These are phyloP conservation scores for Sceloporus undulatus DNA, from an alignment of 2,113 vertebrate species.

Conservation along the genomic window DNA sequence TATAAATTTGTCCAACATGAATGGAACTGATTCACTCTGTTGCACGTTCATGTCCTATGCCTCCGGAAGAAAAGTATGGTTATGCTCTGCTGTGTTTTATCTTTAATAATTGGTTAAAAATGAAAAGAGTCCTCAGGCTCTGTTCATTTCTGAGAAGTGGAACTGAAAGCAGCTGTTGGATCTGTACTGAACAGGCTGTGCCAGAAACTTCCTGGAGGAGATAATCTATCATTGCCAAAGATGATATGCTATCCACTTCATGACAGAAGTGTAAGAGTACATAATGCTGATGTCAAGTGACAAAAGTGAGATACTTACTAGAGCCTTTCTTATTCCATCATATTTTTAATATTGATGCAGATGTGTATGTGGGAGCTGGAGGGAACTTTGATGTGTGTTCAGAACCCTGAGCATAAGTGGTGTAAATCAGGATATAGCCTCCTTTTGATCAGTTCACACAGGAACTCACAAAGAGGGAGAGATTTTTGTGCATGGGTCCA, in stretches of 20 bases:
- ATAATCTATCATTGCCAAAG: constrained; percentile 14
- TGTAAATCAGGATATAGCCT: background rate
- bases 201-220: constrained; percentile 25
- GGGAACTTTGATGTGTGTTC: background rate
- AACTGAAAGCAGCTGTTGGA: constrained; percentile 33
- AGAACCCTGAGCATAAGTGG: background rate
- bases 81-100: constrained; percentile 35
- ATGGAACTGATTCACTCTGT: constrained; percentile 46
- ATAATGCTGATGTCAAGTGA: constrained; percentile 15
- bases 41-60: constrained; percentile 21
- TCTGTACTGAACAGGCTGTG: background rate
- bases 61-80: constrained; percentile 30
- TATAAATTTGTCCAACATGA: constrained; percentile 43
- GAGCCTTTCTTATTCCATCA: background rate
- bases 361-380: background rate
- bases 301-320: background rate
- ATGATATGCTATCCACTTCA: background rate
- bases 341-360: background rate
- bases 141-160: constrained; percentile 36
- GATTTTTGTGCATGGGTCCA: background rate
- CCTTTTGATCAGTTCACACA: background rate
- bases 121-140: constrained; percentile 21
- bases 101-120: constrained; percentile 28
- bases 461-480: background rate
- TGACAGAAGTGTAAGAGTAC: background rate